Base-by-base conservation (phyloP, 2,797 vertebrate genomes). In the Chrysolophus pictus region DNA sequence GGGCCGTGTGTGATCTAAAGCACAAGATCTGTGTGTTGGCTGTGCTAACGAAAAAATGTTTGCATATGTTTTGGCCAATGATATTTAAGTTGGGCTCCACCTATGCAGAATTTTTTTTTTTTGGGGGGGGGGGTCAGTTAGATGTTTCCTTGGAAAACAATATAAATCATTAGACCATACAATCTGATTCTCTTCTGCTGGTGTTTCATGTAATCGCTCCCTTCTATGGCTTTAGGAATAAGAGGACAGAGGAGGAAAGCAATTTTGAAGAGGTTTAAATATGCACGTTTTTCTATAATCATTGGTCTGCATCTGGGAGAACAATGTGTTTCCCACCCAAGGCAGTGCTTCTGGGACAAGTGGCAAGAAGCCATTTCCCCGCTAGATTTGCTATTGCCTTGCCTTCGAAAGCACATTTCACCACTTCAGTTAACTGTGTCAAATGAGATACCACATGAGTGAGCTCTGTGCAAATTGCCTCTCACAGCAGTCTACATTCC, bases 391-490 rank as follows among this genome's bases (percentile, higher is more conserved):
- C 44, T 68, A 0, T 0, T 53, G 72, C 78, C 79, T 73, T 83
- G 72, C 58, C 56, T 73, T 42, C 28, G 70, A 73, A 68, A 94
- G 60, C 70, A 53, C 75, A 46, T 74, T 75, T 74, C 41, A 65
- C 14, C 41, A 26, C 47, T n/a, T 63, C 51, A 41, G 56, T 26
- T 49, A 79, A 35, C 86, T 72, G n/a, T 70, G 80, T 78, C 81
- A 46, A 83, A 63, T 26, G 55, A 93, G 63, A 78, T 0, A 75
- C 47, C 90, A 76, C 83, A 56, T 1, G 63, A 64, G 69, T 71
- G 56, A 80, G 68, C 72, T 87, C 73, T 35, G 28, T 55, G 87
- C 79, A 81, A 91, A 91, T 12, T 88, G 58, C 82, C 35, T 87
- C 69, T 91, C 87, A 14, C 68, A 65, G 75, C 83, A 83, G 84